Base-by-base conservation (phyloP, 1,140 invertebrate genomes). In the Procambarus clarkii region DNA sequence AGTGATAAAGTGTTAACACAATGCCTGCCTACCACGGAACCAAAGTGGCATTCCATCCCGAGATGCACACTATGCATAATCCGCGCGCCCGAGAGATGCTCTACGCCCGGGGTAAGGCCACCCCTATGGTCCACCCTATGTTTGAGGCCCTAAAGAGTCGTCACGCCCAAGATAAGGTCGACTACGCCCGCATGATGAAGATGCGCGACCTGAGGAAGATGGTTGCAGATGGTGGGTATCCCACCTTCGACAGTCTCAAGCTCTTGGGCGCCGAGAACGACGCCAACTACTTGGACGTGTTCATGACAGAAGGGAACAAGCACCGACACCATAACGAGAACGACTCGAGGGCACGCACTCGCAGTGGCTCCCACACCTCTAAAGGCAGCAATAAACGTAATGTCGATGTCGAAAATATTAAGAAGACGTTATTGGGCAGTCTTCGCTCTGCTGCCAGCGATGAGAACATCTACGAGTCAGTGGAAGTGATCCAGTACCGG, bases 381-480 rank as follows among this genome's bases (percentile, higher is more conserved):
- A 92, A 81, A 69, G 54, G 45, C 44, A 90, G 79, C 69, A 82
- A 86, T n/a, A 93, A 93, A 69, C 87, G 91, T 58, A 80, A 89
- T 48, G 48, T 92, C 54, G 82, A 89, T 21, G 76, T 91, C 18
- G 86, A 91, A 58, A 79, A 77, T 18, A 85, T 89, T 50, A 90
- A 81, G 18, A 88, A 88, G 74, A 92, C 81, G 11, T 78, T 92
- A 44, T 54, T 92, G 69, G 87, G 84, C 18, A 83, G 91, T 69
- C 83, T 93, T 46, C 86, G 91, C 3, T 84, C 86, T 34, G 76
- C 84, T 11, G 86, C 85, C 44, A 89, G 86, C 44, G 91, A 92
- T 3, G 92, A 93, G 76, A 92, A 92, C 79, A 88, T 93, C 50
- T 93, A 93, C 71, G 92, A 93, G 83, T 92, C 92, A 13, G 80